phyloP scores from a whole-genome alignment of 2,888 invertebrate species.

The Phaonia tiefii region DNA sequence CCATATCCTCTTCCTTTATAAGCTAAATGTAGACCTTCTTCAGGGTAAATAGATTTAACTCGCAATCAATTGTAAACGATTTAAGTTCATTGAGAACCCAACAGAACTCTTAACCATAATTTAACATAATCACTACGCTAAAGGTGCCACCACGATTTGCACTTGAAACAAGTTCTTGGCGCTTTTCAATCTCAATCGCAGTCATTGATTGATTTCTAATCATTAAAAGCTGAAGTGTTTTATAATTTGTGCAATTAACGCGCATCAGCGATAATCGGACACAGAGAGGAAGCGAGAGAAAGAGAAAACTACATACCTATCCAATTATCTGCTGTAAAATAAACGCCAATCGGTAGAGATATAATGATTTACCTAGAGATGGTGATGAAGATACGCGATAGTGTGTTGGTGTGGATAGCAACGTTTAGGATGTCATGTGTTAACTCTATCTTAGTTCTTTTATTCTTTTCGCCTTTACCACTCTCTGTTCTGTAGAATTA shows the following conservation, averaged over 20 bases:
- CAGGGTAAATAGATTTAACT: too few species aligned
- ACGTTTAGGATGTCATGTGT: constrained; percentile 18
- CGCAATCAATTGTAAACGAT: too few species aligned
- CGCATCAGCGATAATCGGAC: constrained; percentile 63
- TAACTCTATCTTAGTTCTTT: constrained; percentile 12
- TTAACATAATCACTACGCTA: constrained; percentile 46
- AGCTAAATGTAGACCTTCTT: too few species aligned
- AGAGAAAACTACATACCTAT: too few species aligned
- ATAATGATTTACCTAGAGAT: constrained; percentile 7
- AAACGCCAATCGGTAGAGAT: constrained; percentile 2
- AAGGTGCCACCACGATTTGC: constrained; percentile 25
- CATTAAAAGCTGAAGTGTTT: constrained; percentile 65
- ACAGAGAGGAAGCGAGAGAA: constrained; percentile 23
- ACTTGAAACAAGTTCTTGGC: constrained; percentile 47
- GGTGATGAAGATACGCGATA: constrained; percentile 14
- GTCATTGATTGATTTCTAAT: constrained; percentile 65
- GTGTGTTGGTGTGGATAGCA: constrained; percentile 1
- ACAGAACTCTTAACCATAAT: constrained; percentile 39
- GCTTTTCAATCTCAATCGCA: not conserved
- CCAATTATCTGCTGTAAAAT: not conserved
- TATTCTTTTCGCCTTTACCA: constrained; percentile 9
- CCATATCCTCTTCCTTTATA: too few species aligned
- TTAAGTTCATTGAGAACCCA: constrained; percentile 41
- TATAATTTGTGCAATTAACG: constrained; percentile 68
- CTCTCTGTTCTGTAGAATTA: constrained; percentile 19